Base-by-base conservation (phyloP, 35 echinoderm and acorn worm genomes). In the Ptychodera flava region DNA sequence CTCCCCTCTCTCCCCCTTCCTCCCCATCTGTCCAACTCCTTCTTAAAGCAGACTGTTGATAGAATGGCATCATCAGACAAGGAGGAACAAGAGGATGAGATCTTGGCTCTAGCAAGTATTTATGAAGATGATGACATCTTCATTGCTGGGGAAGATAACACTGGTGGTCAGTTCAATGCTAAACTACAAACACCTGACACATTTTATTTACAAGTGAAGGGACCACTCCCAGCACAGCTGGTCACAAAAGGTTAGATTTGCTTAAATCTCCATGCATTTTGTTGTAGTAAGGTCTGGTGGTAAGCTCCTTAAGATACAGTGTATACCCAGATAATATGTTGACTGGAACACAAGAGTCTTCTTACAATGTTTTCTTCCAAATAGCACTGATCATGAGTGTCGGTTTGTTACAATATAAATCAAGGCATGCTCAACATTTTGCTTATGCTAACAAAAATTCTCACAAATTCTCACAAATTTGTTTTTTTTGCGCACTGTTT, bases 61-160 rank as follows among this genome's bases (percentile, higher is more conserved):
- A 64, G 45, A 12, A 64, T 64, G 45, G 45, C 6, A 64, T 64
- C 45, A 64, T 12, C 45, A 12, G 45, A 64, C 22, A 64, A 31
- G 35, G 91, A 97, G 81, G 90, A 84, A 36, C 91, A 92, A 77
- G 81, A 37, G 33, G 85, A 92, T 76, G 94, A 97, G 91, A 28
- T 97, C 31, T 79, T 92, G 22, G 94, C 88, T 0, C 79, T 97
- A 2, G 64, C 37, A 36, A 93, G 94, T 87, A 97, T 97, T 82
- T 97, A 85, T 86, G 94, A 92, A 64, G 82, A 83, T 83, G 89
- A 97, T 37, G 79, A 88, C 31, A 85, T 80, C 27, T 97, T 93
- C 33, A 88, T 37, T 16, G 36, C 91, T 32, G 91, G 34, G 1
- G 88, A 88, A 27, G 90, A 95, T 84, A 85, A 90, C 16, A 87